Percentiles rank a stretch among this genome's conserved stretches.
phyloP scores from a whole-genome alignment of 2,888 invertebrate species.

The Caenorhabditis japonica region DNA sequence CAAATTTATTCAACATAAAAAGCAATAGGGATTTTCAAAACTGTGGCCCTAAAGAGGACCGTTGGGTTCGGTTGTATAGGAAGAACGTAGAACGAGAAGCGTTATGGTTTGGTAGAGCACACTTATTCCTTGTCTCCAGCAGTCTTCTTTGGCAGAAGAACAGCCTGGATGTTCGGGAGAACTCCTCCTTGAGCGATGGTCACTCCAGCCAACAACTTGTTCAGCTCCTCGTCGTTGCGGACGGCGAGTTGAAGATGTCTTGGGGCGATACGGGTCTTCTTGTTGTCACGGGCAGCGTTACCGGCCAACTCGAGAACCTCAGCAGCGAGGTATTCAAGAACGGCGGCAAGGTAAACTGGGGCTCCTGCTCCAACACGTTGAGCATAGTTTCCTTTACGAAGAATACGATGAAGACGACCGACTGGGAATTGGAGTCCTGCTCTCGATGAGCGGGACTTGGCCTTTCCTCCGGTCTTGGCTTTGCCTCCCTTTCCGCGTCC shows the following conservation, averaged over 20 bases:
- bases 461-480: conserved; percentile 62
- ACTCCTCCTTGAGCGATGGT: conserved; percentile 87
- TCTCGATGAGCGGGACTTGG: conserved; percentile 73
- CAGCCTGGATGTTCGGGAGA: neutral
- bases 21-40: too few species aligned
- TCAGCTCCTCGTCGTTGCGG: conserved; percentile 73
- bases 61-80: conserved; percentile 69
- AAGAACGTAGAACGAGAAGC: too few species aligned
- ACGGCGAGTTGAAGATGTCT: conserved; percentile 76
- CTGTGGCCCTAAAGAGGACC: conserved; percentile 72
- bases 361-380: conserved; percentile 73
- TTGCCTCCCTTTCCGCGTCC: conserved; percentile 83
- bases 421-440: conserved; percentile 76
- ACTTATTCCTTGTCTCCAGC: too few species aligned
- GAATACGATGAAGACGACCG: conserved; percentile 71
- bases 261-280: conserved; percentile 79
- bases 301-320: conserved; percentile 62
- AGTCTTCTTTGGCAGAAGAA: too few species aligned
- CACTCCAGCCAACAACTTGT: conserved; percentile 80
- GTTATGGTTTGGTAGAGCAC: too few species aligned
- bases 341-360: conserved; percentile 71
- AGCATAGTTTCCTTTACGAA: conserved; percentile 72
- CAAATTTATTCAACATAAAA: too few species aligned
- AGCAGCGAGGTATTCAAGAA: conserved; percentile 72
- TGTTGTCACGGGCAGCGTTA: conserved; percentile 79